Evolutionary conservation across 2,888 invertebrate species (phyloP).

Genomic region (Galeopsomyia nigrocyanea): DNA sequence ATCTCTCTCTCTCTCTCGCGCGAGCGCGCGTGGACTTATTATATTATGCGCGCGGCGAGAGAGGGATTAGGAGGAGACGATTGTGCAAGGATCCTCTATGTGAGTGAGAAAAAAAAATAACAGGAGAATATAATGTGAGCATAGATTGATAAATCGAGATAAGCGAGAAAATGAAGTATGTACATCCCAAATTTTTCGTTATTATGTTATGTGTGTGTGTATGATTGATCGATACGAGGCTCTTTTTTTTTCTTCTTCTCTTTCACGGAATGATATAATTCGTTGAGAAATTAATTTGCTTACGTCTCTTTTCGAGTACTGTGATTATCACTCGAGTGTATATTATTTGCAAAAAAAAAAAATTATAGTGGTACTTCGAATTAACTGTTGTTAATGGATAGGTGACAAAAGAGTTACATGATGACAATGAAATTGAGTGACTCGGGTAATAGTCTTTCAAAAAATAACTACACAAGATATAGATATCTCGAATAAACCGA

Average conservation of each 20-base stretch:
- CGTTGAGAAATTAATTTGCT: too few species aligned
- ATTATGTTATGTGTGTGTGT: neutral
- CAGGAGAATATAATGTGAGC: constrained; percentile 21
- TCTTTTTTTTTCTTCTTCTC: neutral
- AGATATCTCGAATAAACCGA: too few species aligned
- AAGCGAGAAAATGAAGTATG: constrained; percentile 21
- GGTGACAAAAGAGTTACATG: too few species aligned
- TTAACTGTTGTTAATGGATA: too few species aligned
- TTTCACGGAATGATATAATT: neutral
- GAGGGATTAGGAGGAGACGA: neutral
- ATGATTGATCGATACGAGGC: constrained; percentile 13
- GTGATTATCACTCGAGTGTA: too few species aligned
- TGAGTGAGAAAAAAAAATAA: constrained; percentile 29
- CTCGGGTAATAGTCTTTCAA: too few species aligned
- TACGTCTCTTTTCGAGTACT: too few species aligned
- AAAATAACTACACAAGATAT: too few species aligned
- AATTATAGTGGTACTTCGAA: too few species aligned
- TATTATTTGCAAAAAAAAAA: too few species aligned
- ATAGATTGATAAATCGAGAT: constrained; percentile 19
- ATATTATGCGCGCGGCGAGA: constrained; percentile 22
- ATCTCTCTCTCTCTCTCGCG: too few species aligned
- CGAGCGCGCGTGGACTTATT: constrained; percentile 21
- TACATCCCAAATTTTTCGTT: constrained; percentile 22
- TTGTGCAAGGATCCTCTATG: constrained; percentile 15
- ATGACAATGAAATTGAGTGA: too few species aligned